phyloP scores from a whole-genome alignment of 2,888 invertebrate species.

The Horisme vitalbata region DNA sequence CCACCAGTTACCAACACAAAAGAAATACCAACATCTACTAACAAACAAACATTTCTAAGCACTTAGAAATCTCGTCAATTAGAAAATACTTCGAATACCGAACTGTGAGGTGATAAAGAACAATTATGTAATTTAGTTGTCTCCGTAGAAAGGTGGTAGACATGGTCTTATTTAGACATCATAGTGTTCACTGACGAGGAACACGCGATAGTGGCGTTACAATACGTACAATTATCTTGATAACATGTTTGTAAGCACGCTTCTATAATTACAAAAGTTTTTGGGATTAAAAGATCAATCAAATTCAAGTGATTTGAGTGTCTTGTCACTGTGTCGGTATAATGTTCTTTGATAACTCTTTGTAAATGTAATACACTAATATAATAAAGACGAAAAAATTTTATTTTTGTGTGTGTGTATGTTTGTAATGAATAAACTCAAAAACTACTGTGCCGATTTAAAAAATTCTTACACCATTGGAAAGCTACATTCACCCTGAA shows the following conservation, averaged over 20 bases:
- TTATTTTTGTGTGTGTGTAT: too few species aligned
- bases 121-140: conserved; percentile 41
- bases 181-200: conserved; percentile 16
- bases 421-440: too few species aligned
- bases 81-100: conserved; percentile 22
- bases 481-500: too few species aligned
- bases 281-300: conserved; percentile 6
- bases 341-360: too few species aligned
- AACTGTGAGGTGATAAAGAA: conserved; percentile 14
- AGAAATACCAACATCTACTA: conserved; percentile 15
- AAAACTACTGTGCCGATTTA: too few species aligned
- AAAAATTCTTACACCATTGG: too few species aligned
- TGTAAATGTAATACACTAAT: too few species aligned
- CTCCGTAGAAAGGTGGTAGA: conserved; percentile 25
- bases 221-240: conserved; percentile 11
- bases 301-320: too few species aligned
- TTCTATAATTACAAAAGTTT: conserved; percentile 8
- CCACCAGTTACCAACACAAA: conserved; percentile 1
- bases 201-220: conserved; percentile 6
- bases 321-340: too few species aligned
- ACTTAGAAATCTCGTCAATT: conserved; percentile 20
- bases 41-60: conserved; percentile 11
- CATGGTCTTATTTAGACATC: conserved; percentile 35
- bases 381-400: too few species aligned
- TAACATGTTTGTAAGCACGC: background rate